Evolutionary conservation across 2,113 vertebrate species (phyloP), one percentile per base, ranked within the genome.

Genomic region (Casuarius casuarius): DNA sequence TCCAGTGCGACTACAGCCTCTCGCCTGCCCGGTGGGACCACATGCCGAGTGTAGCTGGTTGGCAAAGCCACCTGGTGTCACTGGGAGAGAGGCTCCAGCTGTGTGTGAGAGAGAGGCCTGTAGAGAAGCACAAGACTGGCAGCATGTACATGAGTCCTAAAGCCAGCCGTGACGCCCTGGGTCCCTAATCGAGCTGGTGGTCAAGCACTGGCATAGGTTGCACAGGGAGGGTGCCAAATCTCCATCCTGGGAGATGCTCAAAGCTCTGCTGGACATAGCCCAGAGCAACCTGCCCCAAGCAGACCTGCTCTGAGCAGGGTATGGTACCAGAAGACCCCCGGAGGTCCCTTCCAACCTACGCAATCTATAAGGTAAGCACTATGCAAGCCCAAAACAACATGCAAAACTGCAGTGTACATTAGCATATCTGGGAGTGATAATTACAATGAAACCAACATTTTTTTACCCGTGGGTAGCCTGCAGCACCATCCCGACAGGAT

Each of bases 91-190:
- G 8, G 22, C 54, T 62, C 33, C 3, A 15, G 10, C 18, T 88
- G 6, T 2, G 2, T 73, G 0, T n/a, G 12, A 7, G 31, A 52
- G 54, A 40, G 2, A 5, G 3, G 10, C 71, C 83, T 0, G 0
- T 40, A 68, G 67, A 80, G 66, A 26, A 68, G 58, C n/a, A n/a
- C 44, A 31, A 12, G 28, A 18, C 14, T 25, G 35, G 46, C n/a
- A 54, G 66, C 2, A 1, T 0, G 0, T 23, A 38, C 3, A 0
- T 16, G 51, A 84, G 18, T 49, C 28, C 66, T 51, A 66, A 78
- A 91, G 31, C n/a, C 52, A 48, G 46, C 20, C 40, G 29, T 49
- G 85, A 12, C 2, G 4, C 18, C 21, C 22, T 35, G 19, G 61
- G 35, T 62, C 61, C 40, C 40, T 66, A 33, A 59, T 18, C 10